These are phyloP conservation scores for Nephrotoma appendiculata DNA, from an alignment of 2,888 invertebrate species.

Conservation along the genomic window DNA sequence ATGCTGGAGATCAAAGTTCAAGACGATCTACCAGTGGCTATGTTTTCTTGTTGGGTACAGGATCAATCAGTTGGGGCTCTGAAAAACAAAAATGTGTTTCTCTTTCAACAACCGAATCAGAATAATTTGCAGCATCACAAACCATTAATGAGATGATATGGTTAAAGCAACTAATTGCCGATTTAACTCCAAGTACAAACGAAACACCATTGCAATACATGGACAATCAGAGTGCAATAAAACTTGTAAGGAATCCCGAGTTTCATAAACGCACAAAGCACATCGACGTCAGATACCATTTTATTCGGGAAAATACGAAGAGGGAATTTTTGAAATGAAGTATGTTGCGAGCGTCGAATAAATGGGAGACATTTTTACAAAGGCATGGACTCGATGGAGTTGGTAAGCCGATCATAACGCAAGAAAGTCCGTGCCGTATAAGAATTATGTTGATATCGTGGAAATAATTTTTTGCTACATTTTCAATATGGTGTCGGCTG, in stretches of 20 bases:
- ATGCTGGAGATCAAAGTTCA: conserved; percentile 12
- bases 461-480: too few species aligned
- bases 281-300: conserved; percentile 11
- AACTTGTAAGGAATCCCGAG: conserved; percentile 10
- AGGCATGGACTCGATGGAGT: too few species aligned
- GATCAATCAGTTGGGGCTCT: conserved; percentile 15
- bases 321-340: conserved; percentile 4
- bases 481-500: too few species aligned
- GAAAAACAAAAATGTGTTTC: not conserved
- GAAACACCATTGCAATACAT: conserved; percentile 12
- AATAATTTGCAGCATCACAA: not conserved
- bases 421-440: too few species aligned
- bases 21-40: conserved; percentile 15
- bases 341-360: conserved; percentile 8
- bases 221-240: conserved; percentile 16
- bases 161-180: conserved; percentile 11
- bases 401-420: too few species aligned
- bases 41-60: conserved; percentile 14
- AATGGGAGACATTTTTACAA: conserved; percentile 6
- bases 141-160: conserved; percentile 14
- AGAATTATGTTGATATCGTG: too few species aligned
- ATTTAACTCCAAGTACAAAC: not conserved
- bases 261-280: conserved; percentile 12
- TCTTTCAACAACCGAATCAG: not conserved
- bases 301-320: conserved; percentile 11